Evolutionary conservation across 2,113 vertebrate genomes (phyloP).

Genomic region (Laticauda colubrina): DNA sequence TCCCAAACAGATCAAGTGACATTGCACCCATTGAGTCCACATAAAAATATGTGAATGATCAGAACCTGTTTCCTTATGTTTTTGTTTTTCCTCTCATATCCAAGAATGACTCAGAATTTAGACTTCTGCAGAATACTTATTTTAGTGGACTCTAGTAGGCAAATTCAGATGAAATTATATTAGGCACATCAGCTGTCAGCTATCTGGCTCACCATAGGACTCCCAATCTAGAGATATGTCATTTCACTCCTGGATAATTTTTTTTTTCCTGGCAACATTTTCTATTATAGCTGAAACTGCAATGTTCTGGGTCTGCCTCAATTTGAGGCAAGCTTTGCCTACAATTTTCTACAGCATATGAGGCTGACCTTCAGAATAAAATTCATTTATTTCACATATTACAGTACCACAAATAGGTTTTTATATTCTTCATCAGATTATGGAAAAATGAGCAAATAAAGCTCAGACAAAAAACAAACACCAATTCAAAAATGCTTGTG

Average conservation of each 20-base stretch:
- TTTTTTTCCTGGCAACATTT: background rate
- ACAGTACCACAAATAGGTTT: background rate
- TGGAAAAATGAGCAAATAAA: background rate
- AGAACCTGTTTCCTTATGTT: background rate
- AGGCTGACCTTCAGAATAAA: background rate
- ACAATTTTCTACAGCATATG: background rate
- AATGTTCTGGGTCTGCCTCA: background rate
- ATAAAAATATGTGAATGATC: background rate
- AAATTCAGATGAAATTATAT: background rate
- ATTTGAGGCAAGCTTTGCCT: background rate
- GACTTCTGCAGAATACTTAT: background rate
- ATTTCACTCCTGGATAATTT: background rate
- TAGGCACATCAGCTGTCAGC: background rate
- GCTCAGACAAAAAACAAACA: background rate
- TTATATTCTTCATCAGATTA: background rate
- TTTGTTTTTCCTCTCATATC: background rate
- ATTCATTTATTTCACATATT: background rate
- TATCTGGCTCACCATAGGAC: background rate
- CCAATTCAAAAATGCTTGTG: background rate
- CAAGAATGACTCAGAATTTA: background rate
- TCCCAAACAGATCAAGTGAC: background rate
- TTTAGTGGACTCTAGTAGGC: background rate
- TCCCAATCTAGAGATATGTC: background rate
- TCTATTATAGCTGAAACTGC: background rate
- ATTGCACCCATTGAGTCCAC: background rate